Percentiles rank a stretch among this genome's conserved stretches.
phyloP scores from a whole-genome alignment of 2,113 vertebrate species.

The Haemorhous mexicanus region DNA sequence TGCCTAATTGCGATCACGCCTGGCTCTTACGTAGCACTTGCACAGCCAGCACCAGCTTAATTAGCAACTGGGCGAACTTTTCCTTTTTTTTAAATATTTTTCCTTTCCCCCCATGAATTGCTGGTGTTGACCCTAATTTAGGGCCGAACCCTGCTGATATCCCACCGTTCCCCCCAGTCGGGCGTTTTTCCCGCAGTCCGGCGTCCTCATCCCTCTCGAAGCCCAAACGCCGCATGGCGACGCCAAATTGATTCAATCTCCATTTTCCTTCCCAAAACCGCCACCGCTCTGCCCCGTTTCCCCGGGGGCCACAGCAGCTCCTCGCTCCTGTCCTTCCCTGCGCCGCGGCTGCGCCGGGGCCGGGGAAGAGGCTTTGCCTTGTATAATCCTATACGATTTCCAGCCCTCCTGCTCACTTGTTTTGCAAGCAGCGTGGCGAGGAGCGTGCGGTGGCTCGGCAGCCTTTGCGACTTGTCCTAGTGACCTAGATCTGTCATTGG shows the following conservation, averaged over 20 bases:
- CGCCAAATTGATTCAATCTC: background rate
- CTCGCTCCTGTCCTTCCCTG: background rate
- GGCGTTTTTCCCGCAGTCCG: background rate
- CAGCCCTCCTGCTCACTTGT: slow-evolving; percentile 40
- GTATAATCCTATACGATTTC: slow-evolving; percentile 47
- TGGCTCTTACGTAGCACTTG: background rate
- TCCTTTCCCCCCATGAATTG: background rate
- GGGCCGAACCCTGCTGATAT: background rate
- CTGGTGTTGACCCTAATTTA: background rate
- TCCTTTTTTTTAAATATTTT: background rate
- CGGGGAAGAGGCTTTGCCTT: background rate
- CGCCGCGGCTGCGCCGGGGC: background rate
- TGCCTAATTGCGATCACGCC: background rate
- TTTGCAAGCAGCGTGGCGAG: slow-evolving; percentile 39
- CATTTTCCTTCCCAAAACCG: background rate
- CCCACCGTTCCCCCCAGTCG: fast-evolving
- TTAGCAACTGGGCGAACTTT: slow-evolving; percentile 37
- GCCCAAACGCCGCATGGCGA: background rate
- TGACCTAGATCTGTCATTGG: slow-evolving; percentile 70
- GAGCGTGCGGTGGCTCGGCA: slow-evolving; percentile 58
- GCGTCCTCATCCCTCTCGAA: background rate
- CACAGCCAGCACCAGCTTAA: background rate
- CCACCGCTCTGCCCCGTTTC: background rate
- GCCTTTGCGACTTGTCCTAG: slow-evolving; percentile 57
- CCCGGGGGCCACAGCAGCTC: background rate